These are phyloP conservation scores for Drosophila suboccidentalis DNA, from an alignment of 2,888 invertebrate genomes.

Conservation along the genomic window DNA sequence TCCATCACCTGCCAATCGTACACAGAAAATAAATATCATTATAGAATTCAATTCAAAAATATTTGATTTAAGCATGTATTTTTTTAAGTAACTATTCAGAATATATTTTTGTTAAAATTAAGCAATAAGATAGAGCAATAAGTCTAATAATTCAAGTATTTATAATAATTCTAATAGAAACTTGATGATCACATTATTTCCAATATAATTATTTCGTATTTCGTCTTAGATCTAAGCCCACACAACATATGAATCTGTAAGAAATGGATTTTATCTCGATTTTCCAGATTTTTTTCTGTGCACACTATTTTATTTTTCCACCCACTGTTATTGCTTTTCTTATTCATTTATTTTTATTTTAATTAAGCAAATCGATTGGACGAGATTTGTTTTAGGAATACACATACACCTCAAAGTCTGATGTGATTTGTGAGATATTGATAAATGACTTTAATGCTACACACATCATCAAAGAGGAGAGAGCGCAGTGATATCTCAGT, in stretches of 20 bases:
- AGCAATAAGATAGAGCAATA: too few relatives aligned
- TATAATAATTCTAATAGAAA: too few relatives aligned
- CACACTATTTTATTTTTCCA: constrained; percentile 4
- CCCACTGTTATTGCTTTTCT: neutral
- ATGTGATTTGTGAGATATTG: neutral
- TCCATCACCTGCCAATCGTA: constrained; percentile 23
- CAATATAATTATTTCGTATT: too few relatives aligned
- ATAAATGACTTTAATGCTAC: neutral
- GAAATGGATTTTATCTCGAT: too few relatives aligned
- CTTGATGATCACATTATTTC: too few relatives aligned
- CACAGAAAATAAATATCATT: neutral
- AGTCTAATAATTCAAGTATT: too few relatives aligned
- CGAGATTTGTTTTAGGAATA: neutral
- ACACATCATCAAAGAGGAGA: neutral
- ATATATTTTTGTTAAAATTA: too few relatives aligned
- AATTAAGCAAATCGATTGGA: constrained; percentile 13
- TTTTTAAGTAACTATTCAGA: too few relatives aligned
- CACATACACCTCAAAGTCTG: neutral
- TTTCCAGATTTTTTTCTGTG: neutral
- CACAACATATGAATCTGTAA: too few relatives aligned
- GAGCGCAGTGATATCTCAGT: too few relatives aligned
- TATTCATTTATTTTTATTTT: constrained; percentile 2
- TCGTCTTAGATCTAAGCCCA: too few relatives aligned
- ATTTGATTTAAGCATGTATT: too few relatives aligned
- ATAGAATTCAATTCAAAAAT: neutral